Base-by-base conservation (phyloP, 2,113 vertebrate species). In the Coturnix japonica region DNA sequence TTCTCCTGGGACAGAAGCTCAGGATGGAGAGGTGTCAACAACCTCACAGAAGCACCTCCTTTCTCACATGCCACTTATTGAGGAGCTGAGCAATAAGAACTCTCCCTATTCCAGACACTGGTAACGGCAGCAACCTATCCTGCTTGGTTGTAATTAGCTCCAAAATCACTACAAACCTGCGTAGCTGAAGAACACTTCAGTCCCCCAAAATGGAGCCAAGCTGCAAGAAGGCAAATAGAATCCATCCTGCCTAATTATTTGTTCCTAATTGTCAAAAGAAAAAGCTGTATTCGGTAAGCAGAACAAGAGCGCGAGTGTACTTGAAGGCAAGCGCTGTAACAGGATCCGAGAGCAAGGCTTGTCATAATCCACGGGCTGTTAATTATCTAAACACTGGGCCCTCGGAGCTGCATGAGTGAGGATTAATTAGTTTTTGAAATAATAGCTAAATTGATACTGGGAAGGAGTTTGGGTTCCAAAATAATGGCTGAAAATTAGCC, bases 371-470 rank as follows among this genome's bases (percentile, higher is more conserved):
- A 66, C 1, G 76, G 94, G 93, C 94, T 95, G 95, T 97, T 98
- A 97, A 96, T 97, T 97, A 97, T 96, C 97, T 97, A 96, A 97
- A 97, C 96, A 93, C 51, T 22, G 97, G 95, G 95, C 97, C 93
- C 95, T 91, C 18, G 31, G 94, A 97, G 89, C 96, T 96, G 97
- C 96, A 95, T 82, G 87, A 97, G 96, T 94, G 94, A 97, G 97
- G 97, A 97, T 97, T 97, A 98, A 97, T 97, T 98, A 97, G 95
- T 96, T 97, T 97, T 96, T 95, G 88, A 97, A 97, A 97, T 97
- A 98, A 97, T 94, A 97, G 96, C 95, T 97, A 97, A 95, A 97
- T 96, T 96, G 97, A 96, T 96, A 94, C 60, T 22, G 87, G 66
- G 85, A 96, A 95, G 89, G 91, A 96, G 80, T 87, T 91, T 75